Conservation (phyloP, 1,140 invertebrate species). For the Fopius arisanus region DNA sequence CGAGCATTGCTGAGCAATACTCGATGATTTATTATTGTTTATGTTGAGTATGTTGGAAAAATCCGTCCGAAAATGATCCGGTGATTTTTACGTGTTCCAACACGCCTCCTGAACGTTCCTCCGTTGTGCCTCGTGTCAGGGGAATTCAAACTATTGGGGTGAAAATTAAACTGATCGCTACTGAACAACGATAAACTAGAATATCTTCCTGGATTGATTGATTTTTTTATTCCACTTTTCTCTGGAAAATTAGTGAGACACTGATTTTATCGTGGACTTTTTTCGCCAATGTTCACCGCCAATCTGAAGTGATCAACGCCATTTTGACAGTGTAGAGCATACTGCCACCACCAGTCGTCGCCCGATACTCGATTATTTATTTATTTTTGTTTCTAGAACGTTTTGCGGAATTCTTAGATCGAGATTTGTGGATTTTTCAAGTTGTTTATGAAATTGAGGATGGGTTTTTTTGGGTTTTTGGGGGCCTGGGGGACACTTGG, state of each 20-base stretch:
- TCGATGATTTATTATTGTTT: constrained; percentile 20
- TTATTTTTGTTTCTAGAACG: neutral
- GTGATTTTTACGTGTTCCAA: constrained; percentile 4
- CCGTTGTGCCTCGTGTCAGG: neutral
- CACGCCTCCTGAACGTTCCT: neutral
- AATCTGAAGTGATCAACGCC: constrained; percentile 56
- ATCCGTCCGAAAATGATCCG: neutral
- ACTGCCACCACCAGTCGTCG: constrained; percentile 25
- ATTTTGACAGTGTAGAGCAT: constrained; percentile 47
- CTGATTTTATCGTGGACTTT: constrained; percentile 42
- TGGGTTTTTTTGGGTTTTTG: neutral
- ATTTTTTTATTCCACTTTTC: constrained; percentile 22
- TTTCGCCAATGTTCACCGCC: constrained; percentile 46
- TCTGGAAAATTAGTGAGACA: constrained; percentile 43
- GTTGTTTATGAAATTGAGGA: neutral
- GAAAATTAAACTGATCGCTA: neutral
- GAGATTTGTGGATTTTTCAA: neutral
- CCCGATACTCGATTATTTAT: constrained; percentile 27
- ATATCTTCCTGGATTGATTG: neutral
- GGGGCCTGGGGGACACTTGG: too few species aligned
- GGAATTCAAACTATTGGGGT: neutral
- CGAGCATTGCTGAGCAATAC: constrained; percentile 51
- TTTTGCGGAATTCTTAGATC: neutral
- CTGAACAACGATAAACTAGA: neutral
- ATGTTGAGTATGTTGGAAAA: constrained; percentile 26